Base-by-base conservation (phyloP, 2,888 invertebrate species). In the Psylliodes chrysocephalus region DNA sequence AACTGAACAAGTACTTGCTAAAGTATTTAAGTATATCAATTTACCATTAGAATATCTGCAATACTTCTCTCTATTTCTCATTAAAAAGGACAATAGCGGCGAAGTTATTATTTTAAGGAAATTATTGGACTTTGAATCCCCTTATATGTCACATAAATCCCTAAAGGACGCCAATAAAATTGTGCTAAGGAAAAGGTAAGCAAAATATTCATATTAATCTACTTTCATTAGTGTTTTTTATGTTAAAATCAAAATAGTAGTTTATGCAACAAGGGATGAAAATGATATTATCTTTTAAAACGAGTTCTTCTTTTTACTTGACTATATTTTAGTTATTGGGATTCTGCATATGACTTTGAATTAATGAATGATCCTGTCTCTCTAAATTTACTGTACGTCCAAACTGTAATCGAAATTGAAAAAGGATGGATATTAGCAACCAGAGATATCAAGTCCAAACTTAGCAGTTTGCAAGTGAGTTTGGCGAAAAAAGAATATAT, bases 61-160 rank as follows among this genome's bases (percentile, higher is more conserved):
- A 78, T 96, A 94, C 83, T 98, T 98, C 85, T 92, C 95, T 49
- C 85, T 98, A 60, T 98, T 91, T 84, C 86, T 98, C 67, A 90
- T 95, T 74, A 90, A 90, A 72, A 91, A 91, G 83, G 89, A 89
- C 79, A 90, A 90, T 35, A 89, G 88, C 75, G 87, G 89, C 76
- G 88, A 89, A 42, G 85, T 89, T 77, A 85, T 88, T 84, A 90
- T 96, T 75, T 84, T 96, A 67, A 89, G 97, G 72, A 94, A 94
- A 81, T 85, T 99, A 69, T 94, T 97, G 84, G 94, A 98, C 82
- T 98, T 96, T 86, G 98, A 99, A 86, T 95, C 96, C 71, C 98
- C 98, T 0, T 94, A 92, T 84, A 92, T 98, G 83, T 95, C 97
- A 56, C 90, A 94, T 73, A 92, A 92, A 79, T 89, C 91, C 81